Conservation (phyloP, 1,140 invertebrate genomes). For the Pomacea maculata region DNA sequence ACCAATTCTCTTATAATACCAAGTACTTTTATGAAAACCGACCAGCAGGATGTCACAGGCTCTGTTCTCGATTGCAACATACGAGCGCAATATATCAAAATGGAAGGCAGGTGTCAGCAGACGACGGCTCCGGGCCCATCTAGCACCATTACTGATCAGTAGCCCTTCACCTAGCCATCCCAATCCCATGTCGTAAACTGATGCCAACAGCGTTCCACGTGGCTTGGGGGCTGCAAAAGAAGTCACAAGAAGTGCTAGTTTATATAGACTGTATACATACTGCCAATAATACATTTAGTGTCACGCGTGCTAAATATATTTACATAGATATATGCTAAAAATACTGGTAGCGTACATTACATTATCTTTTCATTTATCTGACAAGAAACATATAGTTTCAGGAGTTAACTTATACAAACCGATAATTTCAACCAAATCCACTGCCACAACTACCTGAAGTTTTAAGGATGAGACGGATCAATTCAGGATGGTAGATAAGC, state of each 20-base stretch:
- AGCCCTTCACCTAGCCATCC: constrained; percentile 41
- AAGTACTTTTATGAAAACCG: background rate
- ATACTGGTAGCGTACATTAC: too few relatives aligned
- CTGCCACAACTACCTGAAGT: constrained; percentile 20
- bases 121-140: constrained; percentile 82
- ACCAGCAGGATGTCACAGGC: constrained; percentile 29
- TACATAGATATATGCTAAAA: too few relatives aligned
- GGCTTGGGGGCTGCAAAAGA: constrained; percentile 26
- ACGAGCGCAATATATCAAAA: constrained; percentile 84
- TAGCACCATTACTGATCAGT: constrained; percentile 71
- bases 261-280: too few relatives aligned
- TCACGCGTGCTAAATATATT: too few relatives aligned
- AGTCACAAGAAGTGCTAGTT: background rate
- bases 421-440: too few relatives aligned
- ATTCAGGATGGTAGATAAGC: constrained; percentile 16
- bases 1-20: too few relatives aligned
- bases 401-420: too few relatives aligned
- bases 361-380: too few relatives aligned
- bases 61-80: constrained; percentile 80
- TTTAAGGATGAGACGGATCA: constrained; percentile 15
- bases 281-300: too few relatives aligned
- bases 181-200: constrained; percentile 25
- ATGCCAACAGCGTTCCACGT: constrained; percentile 8
- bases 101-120: constrained; percentile 92
- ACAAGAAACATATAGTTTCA: too few relatives aligned